Conservation (phyloP, 2,797 vertebrate genomes). For the Sebastes trivittatus region DNA sequence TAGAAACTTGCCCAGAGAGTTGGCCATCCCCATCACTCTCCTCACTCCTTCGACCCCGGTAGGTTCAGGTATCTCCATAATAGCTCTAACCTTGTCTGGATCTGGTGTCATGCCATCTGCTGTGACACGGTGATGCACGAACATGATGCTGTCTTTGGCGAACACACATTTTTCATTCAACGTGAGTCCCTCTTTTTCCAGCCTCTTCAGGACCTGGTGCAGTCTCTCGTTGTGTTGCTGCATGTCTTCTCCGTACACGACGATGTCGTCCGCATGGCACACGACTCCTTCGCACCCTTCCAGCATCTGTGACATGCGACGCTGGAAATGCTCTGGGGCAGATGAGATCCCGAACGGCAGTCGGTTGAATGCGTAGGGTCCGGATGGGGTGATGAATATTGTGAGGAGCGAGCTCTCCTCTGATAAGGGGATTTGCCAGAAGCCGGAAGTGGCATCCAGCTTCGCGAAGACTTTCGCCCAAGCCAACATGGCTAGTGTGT, state of each 20-base stretch:
- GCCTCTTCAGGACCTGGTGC: background rate
- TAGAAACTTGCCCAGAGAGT: background rate
- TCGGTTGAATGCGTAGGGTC: constrained; percentile 19
- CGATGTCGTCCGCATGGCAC: constrained; percentile 25
- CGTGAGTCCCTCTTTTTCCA: background rate
- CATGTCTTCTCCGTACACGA: background rate
- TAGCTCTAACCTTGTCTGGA: too few relatives aligned
- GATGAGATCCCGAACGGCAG: constrained; percentile 27
- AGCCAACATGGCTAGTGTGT: constrained; percentile 11
- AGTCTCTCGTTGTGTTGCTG: background rate
- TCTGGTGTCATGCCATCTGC: background rate
- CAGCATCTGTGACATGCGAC: background rate
- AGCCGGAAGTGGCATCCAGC: constrained; percentile 2
- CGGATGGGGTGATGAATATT: background rate
- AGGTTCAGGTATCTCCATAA: too few relatives aligned
- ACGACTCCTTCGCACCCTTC: background rate
- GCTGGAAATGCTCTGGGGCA: constrained; percentile 20
- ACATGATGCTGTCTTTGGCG: constrained; percentile 4
- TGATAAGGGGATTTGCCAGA: constrained; percentile 27
- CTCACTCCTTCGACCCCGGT: background rate
- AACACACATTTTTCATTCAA: constrained; percentile 31
- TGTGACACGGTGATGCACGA: constrained; percentile 4
- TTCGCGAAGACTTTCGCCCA: constrained; percentile 19
- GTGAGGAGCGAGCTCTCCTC: background rate
- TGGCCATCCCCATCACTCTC: constrained; percentile 26